Base-by-base conservation (phyloP, 1,140 invertebrate genomes). In the Meloidogyne floridensis region DNA sequence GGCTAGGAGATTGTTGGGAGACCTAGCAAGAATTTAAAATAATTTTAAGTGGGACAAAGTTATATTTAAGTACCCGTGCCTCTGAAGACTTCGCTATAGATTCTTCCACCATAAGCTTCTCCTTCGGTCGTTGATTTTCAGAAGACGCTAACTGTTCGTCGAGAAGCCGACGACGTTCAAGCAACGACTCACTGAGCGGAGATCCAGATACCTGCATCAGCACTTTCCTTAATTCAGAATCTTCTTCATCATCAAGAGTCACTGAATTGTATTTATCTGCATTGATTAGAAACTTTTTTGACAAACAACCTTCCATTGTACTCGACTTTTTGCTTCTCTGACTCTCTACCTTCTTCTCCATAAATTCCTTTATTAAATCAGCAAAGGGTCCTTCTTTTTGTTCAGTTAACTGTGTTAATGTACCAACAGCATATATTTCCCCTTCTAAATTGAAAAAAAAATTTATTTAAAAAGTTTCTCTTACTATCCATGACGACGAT, bases 401-500 rank as follows among this genome's bases (percentile, higher is more conserved):
- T 11, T 80, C 51, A 13, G 72, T 73, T 51, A 85, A 76, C 15
- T 85, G 82, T n/a, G 81, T 75, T 51, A 84, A 81, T 15, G 76
- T 86, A 9, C 85, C 84, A 43, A 75, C 76, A 42, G 20, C 73
- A 15, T 72, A 13, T 53, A 86, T 85, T 83, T 74, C 32, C 54
- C 84, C 85, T 42, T 85, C 84, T 84, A 84, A 81, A 43, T 42
- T 2, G 80, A 77, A 20, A 18, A 43, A 54, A 42, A n/a, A 13
- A 20, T n/a, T 53, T n/a, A 42, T 1, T 15, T 3, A 56, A 9
- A 10, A 18, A 43, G 75, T n/a, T 20, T 9, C 11, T 9, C 6
- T 82, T 82, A 84, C 83, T 53, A 15, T 85, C 59, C 80, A 86
- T 79, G 9, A 80, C 85, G 53, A 85, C 77, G 56, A 85, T 86